Evolutionary conservation across 2,797 vertebrate species (phyloP), one percentile per base, ranked within the genome.

Genomic region (Rhinogobio ventralis): DNA sequence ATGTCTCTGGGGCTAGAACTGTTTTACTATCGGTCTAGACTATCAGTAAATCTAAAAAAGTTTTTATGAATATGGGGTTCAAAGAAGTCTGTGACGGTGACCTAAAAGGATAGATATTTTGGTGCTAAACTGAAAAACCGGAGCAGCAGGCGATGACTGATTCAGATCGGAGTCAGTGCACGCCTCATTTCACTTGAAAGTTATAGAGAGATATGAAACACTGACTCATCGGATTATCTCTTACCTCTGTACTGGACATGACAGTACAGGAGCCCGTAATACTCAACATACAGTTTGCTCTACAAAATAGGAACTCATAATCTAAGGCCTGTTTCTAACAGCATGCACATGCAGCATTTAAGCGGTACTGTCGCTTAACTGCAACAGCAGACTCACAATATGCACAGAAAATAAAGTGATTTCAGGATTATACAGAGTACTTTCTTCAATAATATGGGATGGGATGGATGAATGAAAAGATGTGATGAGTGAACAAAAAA

Each of bases 1-100:
- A 74, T 67, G 68, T 76, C 82, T 79, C 64, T 11, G 10, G 60
- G 67, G 10, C 79, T 57, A 74, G 36, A 79, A 77, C 15, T 13
- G 67, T 64, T 87, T 87, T 87, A 83, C 83, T 39, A 67, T 60
- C 83, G 8, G 83, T 88, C 87, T 88, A 77, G 88, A 83, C 83
- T 20, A n/a, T 82, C 68, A 86, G 51, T 69, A 79, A 72, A 84
- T 39, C 51, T 78, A 78, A 78, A 84, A 69, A 60, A 20, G 25
- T 33, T 69, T 66, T 81, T n/a, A 68, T 46, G 28, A 67, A 69
- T 42, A 77, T 36, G 19, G 15, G 5, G 28, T 19, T 36, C 28
- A 82, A 14, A 64, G 30, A 55, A 67, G n/a, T 75, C 45, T 42
- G 46, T 25, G 9, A 46, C 2, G 51, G 14, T 78, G 53, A 79